phyloP scores from a whole-genome alignment of 2,888 invertebrate species.

The Eristalis arbustorum region DNA sequence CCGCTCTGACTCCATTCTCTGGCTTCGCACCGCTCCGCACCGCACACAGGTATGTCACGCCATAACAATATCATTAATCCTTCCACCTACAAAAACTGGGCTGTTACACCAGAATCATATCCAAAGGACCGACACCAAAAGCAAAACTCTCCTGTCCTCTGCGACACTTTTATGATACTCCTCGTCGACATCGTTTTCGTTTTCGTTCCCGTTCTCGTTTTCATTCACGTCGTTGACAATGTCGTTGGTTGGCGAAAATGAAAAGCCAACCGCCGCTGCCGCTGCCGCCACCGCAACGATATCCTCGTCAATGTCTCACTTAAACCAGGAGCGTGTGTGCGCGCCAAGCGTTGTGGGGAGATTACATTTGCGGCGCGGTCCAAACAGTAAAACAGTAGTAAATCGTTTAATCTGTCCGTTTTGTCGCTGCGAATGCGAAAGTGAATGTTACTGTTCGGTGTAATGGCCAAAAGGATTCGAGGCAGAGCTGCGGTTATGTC shows the following conservation, averaged over 20 bases:
- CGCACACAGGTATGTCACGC: constrained; percentile 49
- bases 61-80: constrained; percentile 64
- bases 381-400: constrained; percentile 65
- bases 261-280: background rate
- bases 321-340: constrained; percentile 34
- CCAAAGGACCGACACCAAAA: constrained; percentile 28
- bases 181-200: background rate
- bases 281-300: constrained; percentile 1
- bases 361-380: constrained; percentile 53
- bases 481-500: constrained; percentile 22
- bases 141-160: constrained; percentile 30
- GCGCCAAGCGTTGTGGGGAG: constrained; percentile 24
- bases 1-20: constrained; percentile 6
- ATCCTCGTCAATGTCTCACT: constrained; percentile 47
- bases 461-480: constrained; percentile 54
- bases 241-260: background rate
- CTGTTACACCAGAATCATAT: constrained; percentile 39
- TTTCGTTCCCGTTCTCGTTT: too few species aligned
- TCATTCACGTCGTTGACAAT: background rate
- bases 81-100: constrained; percentile 51
- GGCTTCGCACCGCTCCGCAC: background rate
- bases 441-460: constrained; percentile 34
- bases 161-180: constrained; percentile 53
- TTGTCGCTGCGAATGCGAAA: constrained; percentile 43
- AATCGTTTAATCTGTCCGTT: constrained; percentile 67